phyloP scores from a whole-genome alignment of 1,140 invertebrate genomes.

The Drosophila insularis region DNA sequence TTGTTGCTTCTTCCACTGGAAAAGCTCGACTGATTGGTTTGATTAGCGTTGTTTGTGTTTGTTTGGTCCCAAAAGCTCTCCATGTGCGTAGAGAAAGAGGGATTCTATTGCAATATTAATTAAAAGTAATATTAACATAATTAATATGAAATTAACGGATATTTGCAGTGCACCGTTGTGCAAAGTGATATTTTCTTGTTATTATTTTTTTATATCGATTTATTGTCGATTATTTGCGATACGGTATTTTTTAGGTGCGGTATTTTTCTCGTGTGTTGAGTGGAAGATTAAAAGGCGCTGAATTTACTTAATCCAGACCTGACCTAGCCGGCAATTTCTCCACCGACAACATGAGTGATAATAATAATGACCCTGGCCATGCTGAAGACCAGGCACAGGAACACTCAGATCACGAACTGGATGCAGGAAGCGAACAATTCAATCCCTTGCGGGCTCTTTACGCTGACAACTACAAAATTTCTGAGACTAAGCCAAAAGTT shows the following conservation, averaged over 20 bases:
- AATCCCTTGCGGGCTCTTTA: constrained; percentile 87
- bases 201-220: no score
- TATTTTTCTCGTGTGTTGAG: no score
- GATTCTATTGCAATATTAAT: not conserved
- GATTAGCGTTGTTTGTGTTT: not conserved
- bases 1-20: constrained; percentile 33
- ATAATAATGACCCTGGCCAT: not conserved
- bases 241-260: no score
- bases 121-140: not conserved
- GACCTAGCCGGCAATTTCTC: not conserved
- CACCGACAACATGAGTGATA: not conserved
- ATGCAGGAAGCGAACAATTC: constrained; percentile 86
- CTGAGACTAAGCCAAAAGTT: constrained; percentile 72
- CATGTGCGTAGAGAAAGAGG: not conserved
- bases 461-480: constrained; percentile 84
- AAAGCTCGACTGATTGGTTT: constrained; percentile 46
- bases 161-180: not conserved
- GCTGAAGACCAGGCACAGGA: not conserved
- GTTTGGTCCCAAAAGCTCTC: constrained; percentile 32
- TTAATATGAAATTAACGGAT: not conserved
- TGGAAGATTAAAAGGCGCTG: no score
- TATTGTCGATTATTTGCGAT: no score
- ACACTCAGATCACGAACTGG: constrained; percentile 82
- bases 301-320: no score
- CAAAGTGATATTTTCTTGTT: no score